phyloP scores from a whole-genome alignment of 2,113 vertebrate genomes.

The Podiceps cristatus region DNA sequence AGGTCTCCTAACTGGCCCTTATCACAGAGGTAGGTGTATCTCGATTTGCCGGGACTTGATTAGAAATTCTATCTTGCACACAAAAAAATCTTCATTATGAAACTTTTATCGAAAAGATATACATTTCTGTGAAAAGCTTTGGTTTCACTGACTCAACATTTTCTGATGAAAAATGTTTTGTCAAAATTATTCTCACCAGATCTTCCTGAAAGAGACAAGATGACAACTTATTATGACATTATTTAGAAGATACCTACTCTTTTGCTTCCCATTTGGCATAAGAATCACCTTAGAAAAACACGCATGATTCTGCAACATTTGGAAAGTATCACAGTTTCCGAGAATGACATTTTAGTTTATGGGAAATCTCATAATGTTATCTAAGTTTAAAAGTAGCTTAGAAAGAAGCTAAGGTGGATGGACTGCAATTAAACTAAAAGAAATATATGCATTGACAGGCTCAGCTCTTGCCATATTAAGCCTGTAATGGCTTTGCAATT shows the following conservation, averaged over 20 bases:
- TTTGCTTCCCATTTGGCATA: background rate
- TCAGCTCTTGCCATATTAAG: background rate
- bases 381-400: slow-evolving; percentile 21
- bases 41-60: fast-evolving
- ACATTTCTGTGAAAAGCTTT: background rate
- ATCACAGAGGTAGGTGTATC: background rate
- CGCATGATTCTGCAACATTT: background rate
- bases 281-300: background rate
- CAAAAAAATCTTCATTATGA: background rate
- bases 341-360: slow-evolving; percentile 33
- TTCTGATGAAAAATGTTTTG: background rate
- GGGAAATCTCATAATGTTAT: slow-evolving; percentile 10
- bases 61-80: background rate
- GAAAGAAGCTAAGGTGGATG: background rate
- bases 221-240: background rate
- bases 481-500: slow-evolving; percentile 32
- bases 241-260: background rate
- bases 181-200: background rate
- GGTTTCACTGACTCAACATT: background rate
- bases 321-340: background rate
- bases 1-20: background rate
- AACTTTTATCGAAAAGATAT: background rate
- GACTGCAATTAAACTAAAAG: slow-evolving; percentile 7
- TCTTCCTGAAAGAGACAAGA: background rate
- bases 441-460: background rate